Conservation (phyloP, 2,797 vertebrate species). For the Poecilia velifera region DNA sequence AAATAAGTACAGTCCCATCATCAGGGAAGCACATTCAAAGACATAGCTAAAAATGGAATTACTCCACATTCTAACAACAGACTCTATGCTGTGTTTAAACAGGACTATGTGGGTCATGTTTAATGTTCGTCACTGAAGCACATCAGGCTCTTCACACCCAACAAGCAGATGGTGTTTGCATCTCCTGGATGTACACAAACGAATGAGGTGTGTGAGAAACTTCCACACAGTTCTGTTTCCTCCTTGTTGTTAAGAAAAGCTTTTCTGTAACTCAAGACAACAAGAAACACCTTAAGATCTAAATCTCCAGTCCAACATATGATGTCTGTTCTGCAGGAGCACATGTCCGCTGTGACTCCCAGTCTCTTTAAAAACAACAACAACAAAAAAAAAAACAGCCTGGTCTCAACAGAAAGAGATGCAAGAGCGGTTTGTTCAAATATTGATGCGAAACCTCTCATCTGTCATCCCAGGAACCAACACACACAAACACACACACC, state of each 20-base stretch:
- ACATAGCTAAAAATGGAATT: constrained; percentile 23
- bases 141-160: constrained; percentile 36
- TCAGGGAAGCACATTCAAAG: constrained; percentile 1
- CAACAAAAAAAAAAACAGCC: constrained; percentile 16
- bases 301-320: constrained; percentile 47
- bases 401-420: constrained; percentile 60
- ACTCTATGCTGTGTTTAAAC: constrained; percentile 30
- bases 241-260: constrained; percentile 37
- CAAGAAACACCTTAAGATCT: constrained; percentile 39
- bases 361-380: constrained; percentile 46
- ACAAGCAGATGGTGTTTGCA: constrained; percentile 14
- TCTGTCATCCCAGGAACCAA: constrained; percentile 64
- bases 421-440: constrained; percentile 75
- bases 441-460: constrained; percentile 74
- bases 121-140: constrained; percentile 24
- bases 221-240: background rate
- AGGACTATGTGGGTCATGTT: constrained; percentile 31
- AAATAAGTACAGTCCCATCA: background rate
- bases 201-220: background rate
- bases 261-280: constrained; percentile 47
- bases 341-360: constrained; percentile 42
- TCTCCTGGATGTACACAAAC: constrained; percentile 22
- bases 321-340: constrained; percentile 51
- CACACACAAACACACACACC: constrained; percentile 18
- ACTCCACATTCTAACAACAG: constrained; percentile 6